Evolutionary conservation across 2,888 invertebrate genomes (phyloP).

Genomic region (Synergus laeviventris): DNA sequence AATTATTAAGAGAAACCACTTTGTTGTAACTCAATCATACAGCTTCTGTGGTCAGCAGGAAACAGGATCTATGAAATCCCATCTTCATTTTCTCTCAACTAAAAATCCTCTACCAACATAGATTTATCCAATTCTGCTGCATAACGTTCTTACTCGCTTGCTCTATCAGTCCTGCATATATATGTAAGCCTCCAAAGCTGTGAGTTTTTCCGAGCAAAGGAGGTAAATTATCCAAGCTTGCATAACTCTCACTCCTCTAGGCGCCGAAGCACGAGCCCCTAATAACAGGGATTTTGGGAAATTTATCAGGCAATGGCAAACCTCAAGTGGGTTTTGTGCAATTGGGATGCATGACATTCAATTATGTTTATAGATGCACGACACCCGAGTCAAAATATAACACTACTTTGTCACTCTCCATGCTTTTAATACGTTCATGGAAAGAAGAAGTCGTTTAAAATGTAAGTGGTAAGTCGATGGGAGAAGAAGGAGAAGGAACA

Average conservation of each 20-base stretch:
- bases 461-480: too few species aligned
- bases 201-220: constrained; percentile 47
- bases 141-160: background rate
- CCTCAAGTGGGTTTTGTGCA: constrained; percentile 6
- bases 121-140: background rate
- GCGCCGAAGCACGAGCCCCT: constrained; percentile 44
- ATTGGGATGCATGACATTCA: background rate
- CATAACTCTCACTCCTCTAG: constrained; percentile 39
- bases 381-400: background rate
- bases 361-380: background rate
- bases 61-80: background rate
- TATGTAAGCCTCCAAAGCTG: background rate
- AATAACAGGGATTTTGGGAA: constrained; percentile 63
- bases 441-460: too few species aligned
- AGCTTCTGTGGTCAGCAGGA: background rate
- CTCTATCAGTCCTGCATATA: background rate
- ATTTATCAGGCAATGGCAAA: constrained; percentile 61
- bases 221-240: constrained; percentile 61
- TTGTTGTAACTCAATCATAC: background rate
- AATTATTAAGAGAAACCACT: background rate
- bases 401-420: too few species aligned
- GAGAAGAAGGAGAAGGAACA: too few species aligned
- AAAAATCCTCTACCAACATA: background rate
- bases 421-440: too few species aligned
- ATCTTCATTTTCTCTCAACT: background rate